Conservation (phyloP, 2,797 vertebrate species). For the Nannoperca australis region DNA sequence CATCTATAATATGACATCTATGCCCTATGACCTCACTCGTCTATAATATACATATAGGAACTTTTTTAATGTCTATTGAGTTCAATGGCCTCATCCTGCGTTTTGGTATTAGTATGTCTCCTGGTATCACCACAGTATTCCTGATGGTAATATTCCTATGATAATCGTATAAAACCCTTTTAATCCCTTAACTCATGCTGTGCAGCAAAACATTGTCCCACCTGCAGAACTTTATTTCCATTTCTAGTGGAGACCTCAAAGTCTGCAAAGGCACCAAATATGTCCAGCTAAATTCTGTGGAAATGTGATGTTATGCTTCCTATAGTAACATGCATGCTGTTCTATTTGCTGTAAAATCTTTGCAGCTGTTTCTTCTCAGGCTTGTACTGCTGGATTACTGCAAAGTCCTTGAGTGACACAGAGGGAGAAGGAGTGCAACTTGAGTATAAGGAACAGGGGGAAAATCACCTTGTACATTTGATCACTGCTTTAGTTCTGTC, state of each 20-base stretch:
- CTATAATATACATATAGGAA: neutral
- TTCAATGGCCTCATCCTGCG: neutral
- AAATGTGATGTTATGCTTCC: neutral
- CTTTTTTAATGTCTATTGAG: neutral
- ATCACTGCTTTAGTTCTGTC: constrained; percentile 15
- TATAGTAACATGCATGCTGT: neutral
- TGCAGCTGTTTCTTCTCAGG: neutral
- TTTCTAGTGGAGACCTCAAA: neutral
- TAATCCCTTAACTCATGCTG: neutral
- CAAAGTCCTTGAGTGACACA: constrained; percentile 56
- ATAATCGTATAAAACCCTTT: neutral
- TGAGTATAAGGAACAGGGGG: neutral
- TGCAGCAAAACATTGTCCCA: neutral
- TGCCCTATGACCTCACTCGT: neutral
- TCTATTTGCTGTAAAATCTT: neutral
- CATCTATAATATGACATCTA: no score
- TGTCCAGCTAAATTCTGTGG: neutral
- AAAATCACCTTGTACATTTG: constrained; percentile 1
- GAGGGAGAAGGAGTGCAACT: constrained; percentile 13
- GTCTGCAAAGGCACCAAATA: neutral
- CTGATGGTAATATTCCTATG: no score
- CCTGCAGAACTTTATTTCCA: neutral
- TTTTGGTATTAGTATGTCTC: neutral
- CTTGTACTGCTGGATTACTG: constrained; percentile 27
- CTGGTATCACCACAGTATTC: neutral